phyloP scores from a whole-genome alignment of 2,113 vertebrate genomes.

The Malaclemys terrapin region DNA sequence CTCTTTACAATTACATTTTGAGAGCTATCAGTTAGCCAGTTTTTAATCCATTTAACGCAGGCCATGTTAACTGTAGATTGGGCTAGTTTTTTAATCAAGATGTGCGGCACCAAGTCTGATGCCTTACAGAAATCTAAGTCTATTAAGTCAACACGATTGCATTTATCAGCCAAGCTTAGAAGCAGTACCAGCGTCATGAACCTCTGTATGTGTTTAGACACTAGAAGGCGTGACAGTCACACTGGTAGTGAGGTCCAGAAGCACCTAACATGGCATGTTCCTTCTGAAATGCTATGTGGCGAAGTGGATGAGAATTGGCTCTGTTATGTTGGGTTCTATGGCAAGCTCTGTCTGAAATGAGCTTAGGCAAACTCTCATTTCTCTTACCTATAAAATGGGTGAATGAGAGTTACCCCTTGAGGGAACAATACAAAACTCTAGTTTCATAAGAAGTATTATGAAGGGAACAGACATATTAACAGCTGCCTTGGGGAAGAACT shows the following conservation, averaged over 20 bases:
- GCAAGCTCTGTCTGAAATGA: too few species aligned
- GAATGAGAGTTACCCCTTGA: not conserved
- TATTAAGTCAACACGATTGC: not conserved
- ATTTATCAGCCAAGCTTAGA: not conserved
- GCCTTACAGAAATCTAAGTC: not conserved
- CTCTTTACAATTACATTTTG: not conserved
- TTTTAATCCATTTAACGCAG: not conserved
- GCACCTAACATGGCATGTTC: not conserved
- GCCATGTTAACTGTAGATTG: not conserved
- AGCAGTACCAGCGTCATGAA: not conserved
- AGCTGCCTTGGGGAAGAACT: not conserved
- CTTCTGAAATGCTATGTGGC: too few species aligned
- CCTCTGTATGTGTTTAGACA: not conserved
- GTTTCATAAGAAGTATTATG: not conserved
- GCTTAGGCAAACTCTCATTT: not conserved
- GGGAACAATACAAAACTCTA: not conserved
- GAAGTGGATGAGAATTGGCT: too few species aligned
- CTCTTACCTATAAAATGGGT: not conserved
- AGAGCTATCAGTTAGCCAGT: not conserved
- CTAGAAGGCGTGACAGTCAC: not conserved
- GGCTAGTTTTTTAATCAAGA: not conserved
- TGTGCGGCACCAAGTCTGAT: not conserved
- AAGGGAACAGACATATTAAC: not conserved
- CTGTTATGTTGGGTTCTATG: too few species aligned
- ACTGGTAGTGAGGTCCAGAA: not conserved